Conservation (phyloP, 2,888 invertebrate species). For the Oxytorus armatus region DNA sequence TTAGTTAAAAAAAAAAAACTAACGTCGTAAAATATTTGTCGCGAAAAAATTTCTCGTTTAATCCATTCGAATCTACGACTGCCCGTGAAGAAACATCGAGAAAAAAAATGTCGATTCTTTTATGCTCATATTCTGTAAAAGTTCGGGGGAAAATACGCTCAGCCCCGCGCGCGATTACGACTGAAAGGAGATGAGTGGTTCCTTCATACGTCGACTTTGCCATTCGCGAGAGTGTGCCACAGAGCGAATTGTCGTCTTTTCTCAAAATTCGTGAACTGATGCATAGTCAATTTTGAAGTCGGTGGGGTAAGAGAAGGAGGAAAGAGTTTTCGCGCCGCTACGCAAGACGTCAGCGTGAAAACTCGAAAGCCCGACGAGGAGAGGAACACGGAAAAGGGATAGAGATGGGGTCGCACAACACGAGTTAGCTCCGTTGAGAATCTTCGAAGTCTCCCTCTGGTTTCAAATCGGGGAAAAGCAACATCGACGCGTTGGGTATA, state of each 20-base stretch:
- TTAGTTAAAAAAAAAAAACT: not conserved
- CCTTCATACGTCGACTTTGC: constrained; percentile 61
- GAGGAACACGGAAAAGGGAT: constrained; percentile 35
- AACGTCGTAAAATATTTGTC: not conserved
- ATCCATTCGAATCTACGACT: constrained; percentile 32
- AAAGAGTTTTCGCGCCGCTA: constrained; percentile 47
- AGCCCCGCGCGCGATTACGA: constrained; percentile 19
- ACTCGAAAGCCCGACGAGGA: constrained; percentile 46
- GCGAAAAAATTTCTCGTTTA: not conserved
- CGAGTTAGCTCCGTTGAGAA: constrained; percentile 57
- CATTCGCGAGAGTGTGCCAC: constrained; percentile 63
- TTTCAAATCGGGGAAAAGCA: constrained; percentile 54
- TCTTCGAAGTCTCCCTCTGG: constrained; percentile 56
- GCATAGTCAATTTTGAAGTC: constrained; percentile 78
- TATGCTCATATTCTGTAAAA: constrained; percentile 39
- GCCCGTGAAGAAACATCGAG: constrained; percentile 24
- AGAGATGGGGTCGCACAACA: constrained; percentile 4
- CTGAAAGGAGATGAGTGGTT: constrained; percentile 60
- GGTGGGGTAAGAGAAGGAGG: constrained; percentile 53
- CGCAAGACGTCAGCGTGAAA: constrained; percentile 2
- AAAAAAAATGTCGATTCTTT: not conserved
- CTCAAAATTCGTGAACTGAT: constrained; percentile 74
- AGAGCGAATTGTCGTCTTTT: constrained; percentile 39
- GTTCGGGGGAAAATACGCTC: constrained; percentile 14
- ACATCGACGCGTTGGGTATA: constrained; percentile 64